Conservation (phyloP, 2,888 invertebrate genomes). For the Drosophila kambysellisi region DNA sequence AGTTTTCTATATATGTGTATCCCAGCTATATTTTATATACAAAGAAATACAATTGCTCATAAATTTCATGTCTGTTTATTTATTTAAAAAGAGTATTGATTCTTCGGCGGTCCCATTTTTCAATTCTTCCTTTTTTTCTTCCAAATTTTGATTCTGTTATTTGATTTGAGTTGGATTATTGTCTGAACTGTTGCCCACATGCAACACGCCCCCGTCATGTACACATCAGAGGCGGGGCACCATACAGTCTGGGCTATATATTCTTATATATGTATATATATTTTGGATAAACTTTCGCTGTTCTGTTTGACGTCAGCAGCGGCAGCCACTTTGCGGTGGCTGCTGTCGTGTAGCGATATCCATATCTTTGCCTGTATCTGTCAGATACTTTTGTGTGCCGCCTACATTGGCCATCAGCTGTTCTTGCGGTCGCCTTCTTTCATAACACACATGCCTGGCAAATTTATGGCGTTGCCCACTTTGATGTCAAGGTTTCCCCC, state of each 20-base stretch:
- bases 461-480: constrained; percentile 69
- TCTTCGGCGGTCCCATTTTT: neutral
- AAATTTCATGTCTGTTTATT: neutral
- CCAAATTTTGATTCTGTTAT: constrained; percentile 15
- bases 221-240: constrained; percentile 40
- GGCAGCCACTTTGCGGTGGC: constrained; percentile 47
- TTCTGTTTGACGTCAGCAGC: constrained; percentile 23
- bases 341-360: constrained; percentile 20
- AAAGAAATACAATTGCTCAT: neutral
- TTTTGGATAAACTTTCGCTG: constrained; percentile 58
- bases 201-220: constrained; percentile 20
- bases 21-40: neutral
- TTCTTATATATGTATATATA: constrained; percentile 2
- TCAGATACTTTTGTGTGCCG: constrained; percentile 66
- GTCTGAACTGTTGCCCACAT: constrained; percentile 34
- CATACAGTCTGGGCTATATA: constrained; percentile 54
- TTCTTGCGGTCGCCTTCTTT: constrained; percentile 41
- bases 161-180: constrained; percentile 13
- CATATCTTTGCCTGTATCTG: constrained; percentile 48
- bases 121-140: neutral
- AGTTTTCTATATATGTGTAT: neutral
- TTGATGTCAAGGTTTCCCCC: constrained; percentile 74
- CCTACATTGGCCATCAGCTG: constrained; percentile 63
- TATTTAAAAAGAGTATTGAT: constrained; percentile 8
- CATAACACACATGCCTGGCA: constrained; percentile 45